These are phyloP conservation scores for Drosophila baimaii DNA, from an alignment of 1,140 invertebrate species.

Conservation along the genomic window DNA sequence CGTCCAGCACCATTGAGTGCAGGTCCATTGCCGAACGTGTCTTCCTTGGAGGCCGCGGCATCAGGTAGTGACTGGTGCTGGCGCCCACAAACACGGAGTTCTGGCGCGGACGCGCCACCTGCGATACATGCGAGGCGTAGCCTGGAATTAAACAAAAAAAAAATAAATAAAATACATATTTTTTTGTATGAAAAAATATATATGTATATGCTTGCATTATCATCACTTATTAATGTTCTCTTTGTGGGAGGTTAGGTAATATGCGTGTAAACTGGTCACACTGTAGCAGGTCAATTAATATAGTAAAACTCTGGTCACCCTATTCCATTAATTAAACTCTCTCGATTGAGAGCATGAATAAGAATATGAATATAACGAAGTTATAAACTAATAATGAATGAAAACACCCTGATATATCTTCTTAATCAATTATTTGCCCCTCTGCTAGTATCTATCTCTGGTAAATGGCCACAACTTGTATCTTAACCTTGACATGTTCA, in stretches of 20 bases:
- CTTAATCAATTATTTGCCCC: neutral
- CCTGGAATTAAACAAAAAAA: too few relatives aligned
- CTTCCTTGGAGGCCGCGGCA: slow-evolving; percentile 88
- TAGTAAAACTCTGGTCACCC: too few relatives aligned
- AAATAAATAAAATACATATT: neutral
- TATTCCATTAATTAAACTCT: too few relatives aligned
- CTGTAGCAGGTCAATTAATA: too few relatives aligned
- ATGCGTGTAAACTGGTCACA: too few relatives aligned
- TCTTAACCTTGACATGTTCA: neutral
- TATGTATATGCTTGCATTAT: neutral
- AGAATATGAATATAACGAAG: too few relatives aligned
- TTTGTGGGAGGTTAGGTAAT: too few relatives aligned
- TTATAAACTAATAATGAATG: too few relatives aligned
- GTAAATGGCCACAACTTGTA: neutral
- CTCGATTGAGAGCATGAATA: too few relatives aligned
- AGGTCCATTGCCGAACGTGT: slow-evolving; percentile 93
- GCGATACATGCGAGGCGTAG: slow-evolving; percentile 69
- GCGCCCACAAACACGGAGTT: slow-evolving; percentile 94
- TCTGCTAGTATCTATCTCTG: neutral
- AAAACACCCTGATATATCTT: too few relatives aligned
- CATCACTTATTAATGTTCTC: too few relatives aligned
- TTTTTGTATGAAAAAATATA: neutral
- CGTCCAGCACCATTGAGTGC: slow-evolving; percentile 88
- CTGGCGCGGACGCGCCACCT: slow-evolving; percentile 86
- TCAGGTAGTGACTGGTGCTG: slow-evolving; percentile 86